Percentiles rank a stretch among this genome's conserved stretches.
Conservation (phyloP, 1,140 invertebrate species). For the Marisa cornuarietis region DNA sequence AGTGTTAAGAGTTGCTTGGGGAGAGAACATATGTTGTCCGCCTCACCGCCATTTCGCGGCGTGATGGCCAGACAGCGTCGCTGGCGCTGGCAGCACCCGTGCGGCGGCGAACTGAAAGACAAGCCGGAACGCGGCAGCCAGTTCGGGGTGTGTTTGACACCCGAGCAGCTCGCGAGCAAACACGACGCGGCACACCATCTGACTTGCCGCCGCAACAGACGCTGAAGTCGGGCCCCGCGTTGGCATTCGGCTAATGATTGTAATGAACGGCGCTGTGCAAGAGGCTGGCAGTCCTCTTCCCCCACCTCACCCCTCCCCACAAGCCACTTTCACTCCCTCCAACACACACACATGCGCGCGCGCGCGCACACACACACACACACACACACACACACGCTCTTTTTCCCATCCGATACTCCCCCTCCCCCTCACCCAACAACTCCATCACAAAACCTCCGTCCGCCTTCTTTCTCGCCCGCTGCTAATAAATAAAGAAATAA, state of each 20-base stretch:
- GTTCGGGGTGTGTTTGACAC: conserved; percentile 19
- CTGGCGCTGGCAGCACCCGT: too few species aligned
- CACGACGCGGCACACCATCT: not conserved
- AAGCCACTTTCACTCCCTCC: not conserved
- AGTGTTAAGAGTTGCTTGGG: not conserved
- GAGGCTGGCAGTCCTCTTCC: not conserved
- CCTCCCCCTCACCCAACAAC: not conserved
- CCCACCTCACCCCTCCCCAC: not conserved
- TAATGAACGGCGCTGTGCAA: not conserved
- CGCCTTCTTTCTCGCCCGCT: too few species aligned
- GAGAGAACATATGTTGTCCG: conserved; percentile 1
- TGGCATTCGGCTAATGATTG: conserved; percentile 2
- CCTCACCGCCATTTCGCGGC: not conserved
- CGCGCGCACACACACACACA: not conserved
- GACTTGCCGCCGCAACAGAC: not conserved
- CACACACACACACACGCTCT: not conserved
- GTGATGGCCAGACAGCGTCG: too few species aligned
- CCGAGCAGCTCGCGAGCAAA: not conserved
- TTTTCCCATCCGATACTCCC: too few species aligned
- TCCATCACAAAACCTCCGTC: too few species aligned
- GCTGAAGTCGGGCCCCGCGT: not conserved
- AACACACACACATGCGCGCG: not conserved
- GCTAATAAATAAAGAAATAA: too few species aligned
- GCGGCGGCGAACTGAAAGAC: too few species aligned
- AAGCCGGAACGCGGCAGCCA: too few species aligned